Percentiles rank a stretch among this genome's conserved stretches.
These are phyloP conservation scores for Trachymyrmex septentrionalis DNA, from an alignment of 1,140 invertebrate species.

Conservation along the genomic window DNA sequence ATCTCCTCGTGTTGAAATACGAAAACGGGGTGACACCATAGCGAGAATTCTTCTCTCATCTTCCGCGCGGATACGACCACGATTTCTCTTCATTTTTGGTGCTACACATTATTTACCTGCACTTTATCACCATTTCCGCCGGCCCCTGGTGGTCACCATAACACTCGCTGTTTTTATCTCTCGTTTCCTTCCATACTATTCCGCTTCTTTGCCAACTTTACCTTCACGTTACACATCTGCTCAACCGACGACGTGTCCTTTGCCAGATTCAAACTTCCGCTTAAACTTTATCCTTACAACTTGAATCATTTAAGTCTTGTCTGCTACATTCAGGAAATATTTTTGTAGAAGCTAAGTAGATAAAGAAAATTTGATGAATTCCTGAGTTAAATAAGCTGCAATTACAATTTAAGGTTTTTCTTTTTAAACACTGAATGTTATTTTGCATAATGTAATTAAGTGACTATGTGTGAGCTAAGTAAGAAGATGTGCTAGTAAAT, in stretches of 20 bases:
- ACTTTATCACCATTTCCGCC: slow-evolving; percentile 77
- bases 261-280: slow-evolving; percentile 17
- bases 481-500: too few relatives aligned
- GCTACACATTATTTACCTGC: slow-evolving; percentile 75
- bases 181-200: slow-evolving; percentile 22
- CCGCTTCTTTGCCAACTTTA: slow-evolving; percentile 39
- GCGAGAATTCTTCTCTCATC: slow-evolving; percentile 66
- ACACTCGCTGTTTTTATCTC: slow-evolving; percentile 60
- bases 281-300: slow-evolving; percentile 35
- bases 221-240: slow-evolving; percentile 31
- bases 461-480: too few relatives aligned
- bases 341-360: not conserved
- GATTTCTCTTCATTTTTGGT: slow-evolving; percentile 77
- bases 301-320: not conserved
- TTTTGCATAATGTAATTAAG: too few relatives aligned
- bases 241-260: not conserved
- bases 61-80: slow-evolving; percentile 63
- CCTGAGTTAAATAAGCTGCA: not conserved
- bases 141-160: slow-evolving; percentile 42
- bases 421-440: too few relatives aligned
- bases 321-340: not conserved
- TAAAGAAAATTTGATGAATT: not conserved
- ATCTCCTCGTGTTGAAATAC: slow-evolving; percentile 43
- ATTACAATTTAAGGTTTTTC: not conserved
- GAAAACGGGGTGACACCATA: slow-evolving; percentile 39